Evolutionary conservation across 2,888 invertebrate species (phyloP), one percentile per base, ranked within the genome.

Genomic region (Tachystola acroxantha): DNA sequence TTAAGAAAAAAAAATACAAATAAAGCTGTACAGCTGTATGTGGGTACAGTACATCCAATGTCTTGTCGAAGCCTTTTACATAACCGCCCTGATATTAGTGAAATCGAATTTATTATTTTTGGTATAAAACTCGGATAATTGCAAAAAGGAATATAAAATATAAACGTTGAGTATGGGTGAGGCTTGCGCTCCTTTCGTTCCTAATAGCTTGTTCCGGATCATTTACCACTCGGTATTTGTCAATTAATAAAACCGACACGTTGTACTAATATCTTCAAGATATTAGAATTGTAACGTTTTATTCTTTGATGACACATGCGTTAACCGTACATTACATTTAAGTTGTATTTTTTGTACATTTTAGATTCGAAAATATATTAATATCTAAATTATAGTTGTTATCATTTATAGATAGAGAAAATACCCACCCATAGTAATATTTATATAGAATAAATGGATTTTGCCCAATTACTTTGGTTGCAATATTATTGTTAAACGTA

Each of bases 331-430:
- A 89, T 88, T 88, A 89, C 84, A 86, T 87, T 89, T 90, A 90
- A 90, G 84, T 90, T 89, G 90, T 90, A 91, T 91, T 90, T 91
- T 91, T 91, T 91, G 91, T 91, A 91, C 91, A 91, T 90, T 91
- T 90, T 90, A 90, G 89, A 90, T 90, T 90, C 90, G 88, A 90
- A 90, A 90, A 90, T 90, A 90, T 90, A 91, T 90, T 88, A 88
- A 88, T 88, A 88, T 87, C 85, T 87, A 85, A 86, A 87, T 78
- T 63, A 67, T 46, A 56, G 43, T 57, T 64, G 56, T 70, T 78
- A 75, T 78, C 43, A 64, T 69, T 65, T 50, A 36, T 19, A 6
- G n/a, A n/a, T n/a, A n/a, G n/a, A n/a, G n/a, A n/a, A n/a, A n/a
- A n/a, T n/a, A n/a, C n/a, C n/a, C n/a, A n/a, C n/a, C n/a, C n/a